phyloP scores from a whole-genome alignment of 2,888 invertebrate genomes.

The Portevinia maculata region DNA sequence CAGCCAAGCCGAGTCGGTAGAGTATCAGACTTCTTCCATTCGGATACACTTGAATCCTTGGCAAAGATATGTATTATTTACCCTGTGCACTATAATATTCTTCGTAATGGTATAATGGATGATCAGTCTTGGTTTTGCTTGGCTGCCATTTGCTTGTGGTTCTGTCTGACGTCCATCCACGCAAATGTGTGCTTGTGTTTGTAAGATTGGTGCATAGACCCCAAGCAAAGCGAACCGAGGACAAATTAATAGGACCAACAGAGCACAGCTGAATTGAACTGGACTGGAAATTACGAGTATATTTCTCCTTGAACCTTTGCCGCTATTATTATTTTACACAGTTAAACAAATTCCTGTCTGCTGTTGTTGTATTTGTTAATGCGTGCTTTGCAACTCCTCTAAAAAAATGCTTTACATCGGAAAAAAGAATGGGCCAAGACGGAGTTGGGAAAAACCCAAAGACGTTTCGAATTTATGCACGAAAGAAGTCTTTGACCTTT shows the following conservation, averaged over 20 bases:
- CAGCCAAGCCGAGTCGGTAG: conserved; percentile 25
- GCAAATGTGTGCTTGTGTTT: conserved; percentile 25
- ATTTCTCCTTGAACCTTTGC: conserved; percentile 70
- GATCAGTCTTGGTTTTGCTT: conserved; percentile 64
- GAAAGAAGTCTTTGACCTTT: conserved; percentile 55
- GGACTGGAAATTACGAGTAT: conserved; percentile 50
- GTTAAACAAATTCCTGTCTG: conserved; percentile 13
- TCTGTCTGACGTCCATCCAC: conserved; percentile 32
- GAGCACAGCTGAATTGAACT: conserved; percentile 42
- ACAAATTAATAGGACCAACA: conserved; percentile 39
- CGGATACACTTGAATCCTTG: conserved; percentile 53
- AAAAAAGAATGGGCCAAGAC: conserved; percentile 19
- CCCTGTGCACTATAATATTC: conserved; percentile 51
- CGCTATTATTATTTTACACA: conserved; percentile 50
- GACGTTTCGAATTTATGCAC: conserved; percentile 29
- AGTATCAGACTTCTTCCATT: conserved; percentile 28
- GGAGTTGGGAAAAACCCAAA: neutral
- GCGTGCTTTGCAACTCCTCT: conserved; percentile 30
- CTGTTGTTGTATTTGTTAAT: conserved; percentile 5
- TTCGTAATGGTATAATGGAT: conserved; percentile 60
- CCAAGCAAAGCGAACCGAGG: conserved; percentile 53
- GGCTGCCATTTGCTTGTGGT: conserved; percentile 36
- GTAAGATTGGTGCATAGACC: conserved; percentile 59
- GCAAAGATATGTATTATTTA: conserved; percentile 71
- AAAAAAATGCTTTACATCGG: conserved; percentile 14